Conservation (phyloP, 2,888 invertebrate genomes). For the Perizoma flavofasciatum region DNA sequence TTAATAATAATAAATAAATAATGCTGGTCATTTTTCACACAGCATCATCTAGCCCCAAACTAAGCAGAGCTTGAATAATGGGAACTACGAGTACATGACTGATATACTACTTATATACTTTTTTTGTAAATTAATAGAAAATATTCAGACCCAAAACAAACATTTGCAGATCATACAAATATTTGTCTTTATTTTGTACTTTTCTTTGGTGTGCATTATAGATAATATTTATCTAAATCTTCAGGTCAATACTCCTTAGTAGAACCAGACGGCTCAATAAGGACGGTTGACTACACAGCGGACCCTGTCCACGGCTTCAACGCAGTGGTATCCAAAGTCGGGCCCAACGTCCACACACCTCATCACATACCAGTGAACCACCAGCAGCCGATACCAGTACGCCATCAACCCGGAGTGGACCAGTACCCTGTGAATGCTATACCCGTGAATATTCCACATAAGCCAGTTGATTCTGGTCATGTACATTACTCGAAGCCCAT, state of each 20-base stretch:
- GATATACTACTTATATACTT: no score
- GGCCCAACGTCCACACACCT: constrained; percentile 73
- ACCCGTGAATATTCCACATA: constrained; percentile 5
- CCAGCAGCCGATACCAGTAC: constrained; percentile 21
- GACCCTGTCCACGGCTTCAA: constrained; percentile 84
- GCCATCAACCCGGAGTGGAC: constrained; percentile 8
- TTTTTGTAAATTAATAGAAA: no score
- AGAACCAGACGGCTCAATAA: constrained; percentile 80
- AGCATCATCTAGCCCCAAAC: no score
- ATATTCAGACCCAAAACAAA: no score
- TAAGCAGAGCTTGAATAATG: no score
- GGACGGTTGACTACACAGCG: constrained; percentile 84
- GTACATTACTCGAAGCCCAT: constrained; percentile 58
- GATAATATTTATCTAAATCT: constrained; percentile 35
- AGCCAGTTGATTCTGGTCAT: constrained; percentile 18
- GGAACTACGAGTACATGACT: no score
- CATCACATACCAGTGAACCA: constrained; percentile 20
- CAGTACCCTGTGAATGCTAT: not conserved
- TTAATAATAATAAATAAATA: no score
- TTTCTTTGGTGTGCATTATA: not conserved
- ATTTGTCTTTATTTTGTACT: no score
- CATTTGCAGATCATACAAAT: no score
- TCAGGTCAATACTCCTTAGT: constrained; percentile 80
- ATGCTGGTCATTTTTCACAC: no score
- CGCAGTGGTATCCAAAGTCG: constrained; percentile 81